Evolutionary conservation across 2,888 invertebrate genomes (phyloP).

Genomic region (Chymomyza caudatula): DNA sequence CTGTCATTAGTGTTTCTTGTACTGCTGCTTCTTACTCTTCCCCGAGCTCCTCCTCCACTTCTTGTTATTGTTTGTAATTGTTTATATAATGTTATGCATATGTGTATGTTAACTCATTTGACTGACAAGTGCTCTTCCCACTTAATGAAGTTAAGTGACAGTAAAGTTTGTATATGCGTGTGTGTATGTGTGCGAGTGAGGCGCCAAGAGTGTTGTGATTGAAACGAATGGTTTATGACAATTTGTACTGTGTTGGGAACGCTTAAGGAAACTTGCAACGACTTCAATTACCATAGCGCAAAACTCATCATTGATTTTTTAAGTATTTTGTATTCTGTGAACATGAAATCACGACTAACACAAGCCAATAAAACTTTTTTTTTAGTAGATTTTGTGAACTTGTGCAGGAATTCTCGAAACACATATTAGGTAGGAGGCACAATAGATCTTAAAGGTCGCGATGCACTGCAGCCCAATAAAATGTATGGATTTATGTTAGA

Average conservation of each 20-base stretch:
- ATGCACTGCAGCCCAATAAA: no score
- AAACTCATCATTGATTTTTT: background rate
- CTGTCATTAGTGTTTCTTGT: constrained; percentile 6
- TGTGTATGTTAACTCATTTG: background rate
- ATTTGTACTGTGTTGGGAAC: background rate
- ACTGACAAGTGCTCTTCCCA: background rate
- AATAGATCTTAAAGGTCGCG: no score
- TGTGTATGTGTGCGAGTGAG: background rate
- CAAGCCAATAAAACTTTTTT: no score
- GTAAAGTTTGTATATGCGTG: background rate
- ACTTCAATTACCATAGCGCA: background rate
- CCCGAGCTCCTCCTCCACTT: background rate
- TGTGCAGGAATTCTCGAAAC: no score
- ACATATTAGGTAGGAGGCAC: no score
- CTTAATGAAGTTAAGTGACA: constrained; percentile 2
- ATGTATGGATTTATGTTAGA: no score
- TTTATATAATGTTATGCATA: constrained; percentile 5
- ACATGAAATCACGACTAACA: no score
- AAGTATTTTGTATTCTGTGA: background rate
- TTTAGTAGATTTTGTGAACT: no score
- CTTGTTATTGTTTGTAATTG: constrained; percentile 2
- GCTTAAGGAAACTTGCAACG: no score
- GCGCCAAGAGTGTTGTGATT: background rate
- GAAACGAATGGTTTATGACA: background rate
- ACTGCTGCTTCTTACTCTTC: background rate